Conservation (phyloP, 2,113 vertebrate species). For the Pachypanchax playfairii region DNA sequence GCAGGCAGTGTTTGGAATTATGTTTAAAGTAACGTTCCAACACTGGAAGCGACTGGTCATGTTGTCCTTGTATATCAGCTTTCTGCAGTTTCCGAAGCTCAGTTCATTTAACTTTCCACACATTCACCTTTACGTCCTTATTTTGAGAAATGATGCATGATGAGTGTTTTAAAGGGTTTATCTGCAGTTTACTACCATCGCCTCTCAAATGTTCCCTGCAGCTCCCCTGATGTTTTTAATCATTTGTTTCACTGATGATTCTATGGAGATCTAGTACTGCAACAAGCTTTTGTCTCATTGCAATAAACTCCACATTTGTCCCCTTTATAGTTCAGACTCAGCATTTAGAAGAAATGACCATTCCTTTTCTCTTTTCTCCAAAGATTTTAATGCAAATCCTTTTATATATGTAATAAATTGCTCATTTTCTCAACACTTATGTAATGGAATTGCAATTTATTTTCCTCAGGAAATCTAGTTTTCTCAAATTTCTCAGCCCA, state of each 20-base stretch:
- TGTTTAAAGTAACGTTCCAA: too few species aligned
- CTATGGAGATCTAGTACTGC: constrained; percentile 9
- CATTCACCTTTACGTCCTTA: neutral
- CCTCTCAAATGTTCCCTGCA: constrained; percentile 4
- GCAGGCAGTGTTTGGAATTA: too few species aligned
- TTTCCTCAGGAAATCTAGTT: constrained; percentile 18
- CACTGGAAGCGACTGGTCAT: too few species aligned
- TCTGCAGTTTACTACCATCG: constrained; percentile 9
- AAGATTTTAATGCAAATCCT: neutral
- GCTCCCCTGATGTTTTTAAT: constrained; percentile 10
- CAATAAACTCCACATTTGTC: constrained; percentile 5
- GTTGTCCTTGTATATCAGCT: too few species aligned
- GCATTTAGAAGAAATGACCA: neutral
- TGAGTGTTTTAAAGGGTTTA: constrained; percentile 12
- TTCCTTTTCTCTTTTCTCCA: neutral
- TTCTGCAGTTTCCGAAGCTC: too few species aligned
- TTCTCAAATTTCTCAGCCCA: neutral
- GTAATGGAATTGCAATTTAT: too few species aligned
- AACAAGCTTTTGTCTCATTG: constrained; percentile 7
- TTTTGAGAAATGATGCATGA: neutral
- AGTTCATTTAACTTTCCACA: neutral
- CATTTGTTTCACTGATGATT: constrained; percentile 38
- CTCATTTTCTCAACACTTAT: too few species aligned
- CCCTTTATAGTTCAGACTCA: neutral
- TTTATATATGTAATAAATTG: neutral